Percentiles rank a stretch among this genome's conserved stretches.
Conservation (phyloP, 2,113 vertebrate species). For the Planiliza haematocheilus region DNA sequence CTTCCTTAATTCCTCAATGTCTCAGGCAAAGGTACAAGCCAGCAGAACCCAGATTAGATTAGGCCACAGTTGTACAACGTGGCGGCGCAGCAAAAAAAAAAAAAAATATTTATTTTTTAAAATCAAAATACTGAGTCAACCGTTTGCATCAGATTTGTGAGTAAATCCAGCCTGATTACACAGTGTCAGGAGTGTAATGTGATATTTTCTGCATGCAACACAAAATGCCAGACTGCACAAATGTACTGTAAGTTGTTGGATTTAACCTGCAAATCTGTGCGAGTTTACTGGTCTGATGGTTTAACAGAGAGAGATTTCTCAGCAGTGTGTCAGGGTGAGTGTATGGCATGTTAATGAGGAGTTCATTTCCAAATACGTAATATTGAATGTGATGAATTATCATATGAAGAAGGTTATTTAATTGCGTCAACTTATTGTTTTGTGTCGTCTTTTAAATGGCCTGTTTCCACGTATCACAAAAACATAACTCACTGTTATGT, state of each 20-base stretch:
- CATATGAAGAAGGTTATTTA: too few relatives aligned
- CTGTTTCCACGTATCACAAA: too few relatives aligned
- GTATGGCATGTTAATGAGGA: background rate
- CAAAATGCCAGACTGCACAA: conserved; percentile 49
- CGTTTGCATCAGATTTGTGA: conserved; percentile 72
- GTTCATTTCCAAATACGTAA: background rate
- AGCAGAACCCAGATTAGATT: conserved; percentile 77
- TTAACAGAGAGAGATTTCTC: conserved; percentile 1
- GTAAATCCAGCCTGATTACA: conserved; percentile 75
- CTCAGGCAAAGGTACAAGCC: conserved; percentile 73
- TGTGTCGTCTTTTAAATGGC: too few relatives aligned
- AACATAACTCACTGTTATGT: too few relatives aligned
- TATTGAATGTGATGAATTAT: background rate
- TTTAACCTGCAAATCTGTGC: conserved; percentile 46
- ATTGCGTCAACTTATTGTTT: too few relatives aligned
- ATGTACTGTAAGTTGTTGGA: conserved; percentile 47
- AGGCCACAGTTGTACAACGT: conserved; percentile 36
- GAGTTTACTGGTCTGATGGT: conserved; percentile 7
- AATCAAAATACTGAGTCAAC: conserved; percentile 67
- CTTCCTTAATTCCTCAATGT: conserved; percentile 72
- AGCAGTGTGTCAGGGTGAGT: background rate
- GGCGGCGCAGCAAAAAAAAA: conserved; percentile 34
- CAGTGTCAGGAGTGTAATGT: conserved; percentile 63
- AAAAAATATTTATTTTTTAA: conserved; percentile 22
- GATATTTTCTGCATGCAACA: conserved; percentile 57